Conservation (phyloP, 2,888 invertebrate species). For the Charanyca ferruginea region DNA sequence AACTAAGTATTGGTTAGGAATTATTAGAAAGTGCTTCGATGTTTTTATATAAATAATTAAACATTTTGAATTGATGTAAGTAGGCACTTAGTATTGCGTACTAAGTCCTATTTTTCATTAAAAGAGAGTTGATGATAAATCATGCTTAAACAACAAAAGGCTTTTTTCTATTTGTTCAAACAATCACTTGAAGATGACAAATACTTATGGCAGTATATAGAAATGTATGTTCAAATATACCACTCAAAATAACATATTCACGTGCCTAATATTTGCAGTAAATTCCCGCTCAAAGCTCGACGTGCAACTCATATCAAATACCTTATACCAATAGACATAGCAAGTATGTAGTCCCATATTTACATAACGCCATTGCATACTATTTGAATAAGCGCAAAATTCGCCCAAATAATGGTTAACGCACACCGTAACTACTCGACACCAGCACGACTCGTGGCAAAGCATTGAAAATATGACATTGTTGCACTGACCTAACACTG, state of each 20-base stretch:
- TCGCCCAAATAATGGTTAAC: background rate
- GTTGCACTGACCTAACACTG: too few relatives aligned
- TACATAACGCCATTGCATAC: slow-evolving; percentile 11
- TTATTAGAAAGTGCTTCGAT: slow-evolving; percentile 26
- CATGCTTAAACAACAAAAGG: background rate
- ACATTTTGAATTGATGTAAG: background rate
- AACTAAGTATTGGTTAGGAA: slow-evolving; percentile 22
- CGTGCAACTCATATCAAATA: slow-evolving; percentile 33
- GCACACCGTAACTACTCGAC: background rate
- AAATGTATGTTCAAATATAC: slow-evolving; percentile 35
- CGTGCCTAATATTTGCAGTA: slow-evolving; percentile 32
- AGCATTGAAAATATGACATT: background rate
- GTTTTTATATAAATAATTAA: slow-evolving; percentile 10
- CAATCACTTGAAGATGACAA: slow-evolving; percentile 24
- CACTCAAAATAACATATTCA: slow-evolving; percentile 21
- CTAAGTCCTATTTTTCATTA: too few relatives aligned
- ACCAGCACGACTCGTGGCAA: background rate
- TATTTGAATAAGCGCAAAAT: slow-evolving; percentile 34
- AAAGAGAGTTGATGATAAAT: background rate
- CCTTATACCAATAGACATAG: slow-evolving; percentile 19
- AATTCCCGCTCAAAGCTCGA: background rate
- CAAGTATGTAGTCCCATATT: slow-evolving; percentile 14
- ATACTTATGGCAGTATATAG: slow-evolving; percentile 28
- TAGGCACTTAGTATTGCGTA: background rate
- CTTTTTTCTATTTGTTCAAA: slow-evolving; percentile 4